These are phyloP conservation scores for Caenorhabditis zanzibari DNA, from an alignment of 2,888 invertebrate species.

Conservation along the genomic window DNA sequence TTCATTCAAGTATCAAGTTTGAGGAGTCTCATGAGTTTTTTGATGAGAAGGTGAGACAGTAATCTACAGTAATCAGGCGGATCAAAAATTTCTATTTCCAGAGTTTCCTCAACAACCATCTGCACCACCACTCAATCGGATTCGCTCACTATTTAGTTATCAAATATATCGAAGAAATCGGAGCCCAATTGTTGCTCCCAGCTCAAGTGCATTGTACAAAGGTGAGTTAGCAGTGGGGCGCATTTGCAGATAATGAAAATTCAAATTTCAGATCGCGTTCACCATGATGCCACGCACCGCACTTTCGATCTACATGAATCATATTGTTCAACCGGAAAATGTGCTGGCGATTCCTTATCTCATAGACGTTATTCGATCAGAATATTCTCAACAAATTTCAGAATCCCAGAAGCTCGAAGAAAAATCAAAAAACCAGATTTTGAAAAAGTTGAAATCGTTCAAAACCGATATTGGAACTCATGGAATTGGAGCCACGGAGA, in stretches of 20 bases:
- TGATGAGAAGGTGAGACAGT: slow-evolving; percentile 1
- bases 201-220: background rate
- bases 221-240: background rate
- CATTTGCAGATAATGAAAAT: too few relatives aligned
- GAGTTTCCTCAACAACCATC: background rate
- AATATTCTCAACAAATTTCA: background rate
- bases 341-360: background rate
- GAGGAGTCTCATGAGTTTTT: slow-evolving; percentile 9
- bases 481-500: background rate
- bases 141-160: slow-evolving; percentile 17
- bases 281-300: slow-evolving; percentile 17
- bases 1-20: background rate
- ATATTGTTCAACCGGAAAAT: slow-evolving; percentile 12
- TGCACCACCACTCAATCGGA: background rate
- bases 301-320: slow-evolving; percentile 25
- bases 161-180: slow-evolving; percentile 8
- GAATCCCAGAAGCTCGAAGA: background rate
- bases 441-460: background rate
- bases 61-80: background rate
- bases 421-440: background rate
- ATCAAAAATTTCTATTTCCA: background rate
- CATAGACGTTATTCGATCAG: background rate
- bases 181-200: background rate
- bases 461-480: background rate
- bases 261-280: slow-evolving; percentile 3